Evolutionary conservation across 2,797 vertebrate genomes (phyloP), one percentile per base, ranked within the genome.

Genomic region (Catamblyrhynchus diadema): DNA sequence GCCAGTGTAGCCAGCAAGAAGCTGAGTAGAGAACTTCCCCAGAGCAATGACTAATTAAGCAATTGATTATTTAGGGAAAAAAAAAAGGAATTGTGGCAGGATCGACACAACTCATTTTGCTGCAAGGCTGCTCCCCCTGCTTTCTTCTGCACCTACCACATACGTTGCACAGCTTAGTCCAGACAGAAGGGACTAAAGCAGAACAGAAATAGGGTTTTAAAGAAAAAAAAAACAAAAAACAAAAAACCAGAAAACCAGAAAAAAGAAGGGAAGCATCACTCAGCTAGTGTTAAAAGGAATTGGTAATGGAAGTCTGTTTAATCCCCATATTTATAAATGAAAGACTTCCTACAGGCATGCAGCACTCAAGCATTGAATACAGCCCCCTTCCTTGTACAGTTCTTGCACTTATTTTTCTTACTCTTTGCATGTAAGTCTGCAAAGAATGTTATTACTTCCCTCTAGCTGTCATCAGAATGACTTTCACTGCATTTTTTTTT

Each of bases 391-490:
- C 60, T 91, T 72, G 75, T 69, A 90, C 67, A 81, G 79, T 67
- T 53, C 61, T 78, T 93, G 54, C 12, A 37, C 23, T 88, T 92
- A 27, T 74, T 92, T 93, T 60, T 44, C 54, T 47, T 20, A 61
- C 65, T 47, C 73, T 84, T 75, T 74, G 51, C 84, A 89, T 70
- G 62, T 53, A 80, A 85, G 57, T 69, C 59, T 72, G 50, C 65
- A 62, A 81, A 88, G 79, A 94, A 87, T 0, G 2, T 70, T 92
- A 83, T 44, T 88, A 82, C 45, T 83, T 88, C 54, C 44, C 53
- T 93, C 66, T 71, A 93, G 83, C 67, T 89, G 94, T 91, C 89
- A 82, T 50, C 81, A 83, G 50, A 71, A 85, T 71, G 72, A 86
- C 54, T 61, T 83, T 72, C 62, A 54, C 60, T 47, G 21, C 39